Conservation (phyloP, 2,888 invertebrate genomes). For the Epinotia demarniana region DNA sequence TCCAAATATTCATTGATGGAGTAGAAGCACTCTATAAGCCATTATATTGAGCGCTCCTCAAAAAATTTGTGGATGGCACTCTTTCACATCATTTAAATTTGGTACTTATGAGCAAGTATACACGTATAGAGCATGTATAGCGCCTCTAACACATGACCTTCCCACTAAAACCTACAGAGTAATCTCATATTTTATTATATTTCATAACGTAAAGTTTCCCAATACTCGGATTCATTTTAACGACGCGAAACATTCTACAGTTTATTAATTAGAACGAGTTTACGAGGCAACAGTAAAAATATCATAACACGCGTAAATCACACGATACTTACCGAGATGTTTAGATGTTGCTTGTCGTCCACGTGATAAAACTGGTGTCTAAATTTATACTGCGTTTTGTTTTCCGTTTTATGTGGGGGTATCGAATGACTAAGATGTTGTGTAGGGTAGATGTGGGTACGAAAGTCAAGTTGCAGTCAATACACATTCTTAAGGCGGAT, state of each 20-base stretch:
- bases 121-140: too few relatives aligned
- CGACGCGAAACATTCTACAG: conserved; percentile 31
- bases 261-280: conserved; percentile 42
- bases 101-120: too few relatives aligned
- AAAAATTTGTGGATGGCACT: too few relatives aligned
- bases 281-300: conserved; percentile 43
- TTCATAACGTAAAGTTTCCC: conserved; percentile 22
- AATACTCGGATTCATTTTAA: conserved; percentile 30
- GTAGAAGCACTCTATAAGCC: too few relatives aligned
- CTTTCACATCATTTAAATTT: too few relatives aligned
- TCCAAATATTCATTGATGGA: too few relatives aligned
- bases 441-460: conserved; percentile 57
- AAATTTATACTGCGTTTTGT: conserved; percentile 40
- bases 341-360: conserved; percentile 44
- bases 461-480: conserved; percentile 33
- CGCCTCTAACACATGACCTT: too few relatives aligned
- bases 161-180: conserved; percentile 5
- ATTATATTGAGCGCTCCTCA: too few relatives aligned
- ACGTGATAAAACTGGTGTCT: conserved; percentile 40
- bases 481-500: not conserved
- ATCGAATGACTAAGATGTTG: conserved; percentile 19
- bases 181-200: conserved; percentile 17
- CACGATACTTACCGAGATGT: conserved; percentile 38
- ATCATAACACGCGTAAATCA: conserved; percentile 44
- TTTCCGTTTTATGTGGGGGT: conserved; percentile 40